Percentiles rank a stretch among this genome's conserved stretches.
phyloP scores from a whole-genome alignment of 2,113 vertebrate species.

The Rhinopomastus cyanomelas region DNA sequence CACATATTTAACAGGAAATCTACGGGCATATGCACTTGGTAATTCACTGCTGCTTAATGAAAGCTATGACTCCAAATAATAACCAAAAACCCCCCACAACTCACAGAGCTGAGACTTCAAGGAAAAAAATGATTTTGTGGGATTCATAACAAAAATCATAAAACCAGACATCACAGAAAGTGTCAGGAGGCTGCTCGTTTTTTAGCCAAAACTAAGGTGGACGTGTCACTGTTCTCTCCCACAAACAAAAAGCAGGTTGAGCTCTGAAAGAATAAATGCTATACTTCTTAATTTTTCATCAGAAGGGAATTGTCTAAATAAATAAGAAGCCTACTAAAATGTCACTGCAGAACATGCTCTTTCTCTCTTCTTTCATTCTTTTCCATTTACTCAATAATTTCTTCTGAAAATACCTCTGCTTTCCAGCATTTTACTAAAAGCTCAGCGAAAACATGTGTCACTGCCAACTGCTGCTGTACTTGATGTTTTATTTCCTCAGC shows the following conservation, averaged over 20 bases:
- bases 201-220: not conserved
- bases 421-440: not conserved
- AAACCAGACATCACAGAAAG: not conserved
- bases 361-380: not conserved
- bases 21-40: not conserved
- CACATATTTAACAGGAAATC: not conserved
- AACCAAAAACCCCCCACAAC: not conserved
- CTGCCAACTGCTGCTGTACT: not conserved
- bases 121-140: not conserved
- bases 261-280: not conserved
- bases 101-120: not conserved
- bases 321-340: not conserved
- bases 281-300: not conserved
- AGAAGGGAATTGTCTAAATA: not conserved
- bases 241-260: not conserved
- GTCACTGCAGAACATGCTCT: not conserved
- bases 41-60: not conserved
- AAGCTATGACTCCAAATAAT: not conserved
- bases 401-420: not conserved
- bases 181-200: not conserved
- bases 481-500: not conserved
- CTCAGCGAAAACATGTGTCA: not conserved
- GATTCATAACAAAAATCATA: not conserved
- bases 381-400: not conserved
- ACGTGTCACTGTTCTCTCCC: not conserved